Evolutionary conservation across 2,113 vertebrate species (phyloP).

Genomic region (Thamnophis sirtalis): DNA sequence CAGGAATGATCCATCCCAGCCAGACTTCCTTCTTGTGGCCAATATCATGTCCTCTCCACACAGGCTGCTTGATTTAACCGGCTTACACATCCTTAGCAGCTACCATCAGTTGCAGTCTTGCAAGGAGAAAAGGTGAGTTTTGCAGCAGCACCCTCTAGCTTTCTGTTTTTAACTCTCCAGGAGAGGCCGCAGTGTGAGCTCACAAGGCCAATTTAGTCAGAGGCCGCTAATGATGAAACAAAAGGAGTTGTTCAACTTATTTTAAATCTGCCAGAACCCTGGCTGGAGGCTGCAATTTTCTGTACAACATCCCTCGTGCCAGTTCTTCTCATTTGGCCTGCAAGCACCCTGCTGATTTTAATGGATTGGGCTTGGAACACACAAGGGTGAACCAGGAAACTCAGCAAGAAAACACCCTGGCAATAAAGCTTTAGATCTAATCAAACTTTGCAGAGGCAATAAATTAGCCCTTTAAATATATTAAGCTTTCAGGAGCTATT

Average conservation of each 20-base stretch:
- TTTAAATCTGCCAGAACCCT: background rate
- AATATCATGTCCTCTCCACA: background rate
- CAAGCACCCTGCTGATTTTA: background rate
- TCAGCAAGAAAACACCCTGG: slow-evolving; percentile 21
- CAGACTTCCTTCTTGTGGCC: background rate
- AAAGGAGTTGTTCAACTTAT: background rate
- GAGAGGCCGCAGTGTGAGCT: background rate
- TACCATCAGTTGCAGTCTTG: background rate
- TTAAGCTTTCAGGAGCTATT: slow-evolving; percentile 41
- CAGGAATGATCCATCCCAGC: background rate
- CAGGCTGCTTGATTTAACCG: background rate
- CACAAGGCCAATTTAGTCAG: slow-evolving; percentile 3
- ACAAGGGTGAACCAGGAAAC: background rate
- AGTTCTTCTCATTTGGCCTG: background rate
- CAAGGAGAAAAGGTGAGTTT: background rate
- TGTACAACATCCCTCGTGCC: background rate
- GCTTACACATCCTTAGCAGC: background rate
- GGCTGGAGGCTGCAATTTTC: background rate
- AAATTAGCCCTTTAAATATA: slow-evolving; percentile 44
- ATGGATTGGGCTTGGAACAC: background rate
- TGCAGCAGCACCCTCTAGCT: background rate
- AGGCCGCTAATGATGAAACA: slow-evolving; percentile 4
- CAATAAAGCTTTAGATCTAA: background rate
- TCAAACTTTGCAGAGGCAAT: background rate
- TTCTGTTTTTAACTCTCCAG: background rate